Conservation (phyloP, 2,113 vertebrate genomes). For the Silurus meridionalis region DNA sequence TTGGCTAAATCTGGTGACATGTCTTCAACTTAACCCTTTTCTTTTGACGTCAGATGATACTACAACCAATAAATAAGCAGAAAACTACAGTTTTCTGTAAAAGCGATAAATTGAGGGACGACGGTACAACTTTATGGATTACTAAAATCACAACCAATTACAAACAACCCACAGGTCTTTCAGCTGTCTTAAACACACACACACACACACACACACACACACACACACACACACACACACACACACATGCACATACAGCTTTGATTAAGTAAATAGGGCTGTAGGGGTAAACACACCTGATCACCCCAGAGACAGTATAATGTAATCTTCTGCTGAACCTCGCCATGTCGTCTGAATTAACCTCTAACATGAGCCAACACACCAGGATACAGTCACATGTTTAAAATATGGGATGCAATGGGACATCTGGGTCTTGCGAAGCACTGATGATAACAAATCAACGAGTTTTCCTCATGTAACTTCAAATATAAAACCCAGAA, state of each 20-base stretch:
- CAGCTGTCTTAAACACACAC: neutral
- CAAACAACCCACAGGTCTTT: neutral
- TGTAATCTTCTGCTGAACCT: conserved; percentile 34
- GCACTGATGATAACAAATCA: conserved; percentile 13
- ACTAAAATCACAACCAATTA: conserved; percentile 9
- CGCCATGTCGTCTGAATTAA: conserved; percentile 50
- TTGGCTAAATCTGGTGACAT: too few relatives aligned
- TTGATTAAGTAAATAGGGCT: conserved; percentile 41
- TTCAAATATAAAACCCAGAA: neutral
- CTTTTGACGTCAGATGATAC: too few relatives aligned
- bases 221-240: conserved; percentile 23
- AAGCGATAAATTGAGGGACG: too few relatives aligned
- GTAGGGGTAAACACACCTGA: conserved; percentile 45
- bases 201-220: conserved; percentile 7
- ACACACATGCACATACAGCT: conserved; percentile 10
- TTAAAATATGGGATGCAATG: conserved; percentile 35
- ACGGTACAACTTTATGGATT: neutral
- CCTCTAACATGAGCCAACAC: conserved; percentile 23
- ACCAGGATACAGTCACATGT: conserved; percentile 12
- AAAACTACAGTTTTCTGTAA: too few relatives aligned
- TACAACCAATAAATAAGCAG: too few relatives aligned
- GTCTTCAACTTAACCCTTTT: too few relatives aligned
- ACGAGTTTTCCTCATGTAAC: neutral
- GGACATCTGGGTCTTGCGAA: conserved; percentile 9
- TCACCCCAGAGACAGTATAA: conserved; percentile 36